These are phyloP conservation scores for Calephelis perditalis DNA, from an alignment of 2,888 invertebrate species.

Conservation along the genomic window DNA sequence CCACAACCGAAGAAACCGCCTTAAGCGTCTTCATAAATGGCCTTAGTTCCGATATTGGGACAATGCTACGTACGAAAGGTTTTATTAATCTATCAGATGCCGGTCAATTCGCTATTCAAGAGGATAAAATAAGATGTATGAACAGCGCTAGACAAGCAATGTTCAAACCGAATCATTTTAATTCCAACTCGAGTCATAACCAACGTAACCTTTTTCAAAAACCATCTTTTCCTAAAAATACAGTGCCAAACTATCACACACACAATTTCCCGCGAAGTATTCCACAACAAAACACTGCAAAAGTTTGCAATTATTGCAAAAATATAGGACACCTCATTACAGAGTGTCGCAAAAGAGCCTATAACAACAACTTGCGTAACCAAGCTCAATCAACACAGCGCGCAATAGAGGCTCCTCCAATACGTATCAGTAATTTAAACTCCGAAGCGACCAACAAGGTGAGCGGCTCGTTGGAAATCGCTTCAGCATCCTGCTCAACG, in stretches of 20 bases:
- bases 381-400: no score
- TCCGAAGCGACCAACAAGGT: slow-evolving; percentile 22
- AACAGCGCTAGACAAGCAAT: slow-evolving; percentile 20
- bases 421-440: slow-evolving; percentile 25
- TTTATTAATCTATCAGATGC: slow-evolving; percentile 25
- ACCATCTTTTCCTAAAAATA: not conserved
- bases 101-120: slow-evolving; percentile 25
- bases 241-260: not conserved
- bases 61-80: slow-evolving; percentile 30
- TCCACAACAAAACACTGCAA: not conserved
- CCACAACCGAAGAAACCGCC: slow-evolving; percentile 32
- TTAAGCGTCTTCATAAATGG: slow-evolving; percentile 36
- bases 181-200: not conserved
- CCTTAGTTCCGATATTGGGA: slow-evolving; percentile 29
- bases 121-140: slow-evolving; percentile 25
- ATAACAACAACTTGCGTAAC: slow-evolving; percentile 16
- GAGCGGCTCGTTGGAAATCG: slow-evolving; percentile 27
- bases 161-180: slow-evolving; percentile 10
- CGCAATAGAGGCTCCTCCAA: slow-evolving; percentile 3
- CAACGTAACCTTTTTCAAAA: no score
- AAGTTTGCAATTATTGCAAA: slow-evolving; percentile 25
- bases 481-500: slow-evolving; percentile 9
- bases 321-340: slow-evolving; percentile 22
- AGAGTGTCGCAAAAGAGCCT: slow-evolving; percentile 23
- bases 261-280: no score